Evolutionary conservation across 2,797 vertebrate species (phyloP).

Genomic region (Anabacerthia variegaticeps): DNA sequence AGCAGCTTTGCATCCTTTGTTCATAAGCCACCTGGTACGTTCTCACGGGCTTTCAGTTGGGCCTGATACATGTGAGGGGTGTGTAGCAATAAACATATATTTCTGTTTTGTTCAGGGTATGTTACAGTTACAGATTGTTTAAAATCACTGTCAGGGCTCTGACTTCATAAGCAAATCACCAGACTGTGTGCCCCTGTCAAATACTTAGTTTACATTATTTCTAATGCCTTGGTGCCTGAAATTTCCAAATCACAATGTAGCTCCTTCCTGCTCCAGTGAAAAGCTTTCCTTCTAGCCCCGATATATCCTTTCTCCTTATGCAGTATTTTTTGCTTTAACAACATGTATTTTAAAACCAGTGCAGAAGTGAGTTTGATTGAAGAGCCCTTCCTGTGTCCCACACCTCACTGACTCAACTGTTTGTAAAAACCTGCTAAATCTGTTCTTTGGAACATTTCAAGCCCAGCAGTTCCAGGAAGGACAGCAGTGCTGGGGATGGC

Average conservation of each 20-base stretch:
- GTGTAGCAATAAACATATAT: not conserved
- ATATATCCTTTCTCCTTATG: rapidly evolving
- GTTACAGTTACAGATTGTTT: not conserved
- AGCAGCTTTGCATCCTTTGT: not conserved
- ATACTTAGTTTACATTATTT: not conserved
- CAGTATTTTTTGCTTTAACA: not conserved
- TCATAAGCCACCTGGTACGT: not conserved
- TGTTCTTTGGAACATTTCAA: not conserved
- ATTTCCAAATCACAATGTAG: not conserved
- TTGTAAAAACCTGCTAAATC: not conserved
- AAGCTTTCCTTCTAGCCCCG: not conserved
- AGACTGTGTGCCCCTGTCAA: rapidly evolving
- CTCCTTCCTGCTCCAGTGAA: not conserved
- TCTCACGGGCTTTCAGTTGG: not conserved
- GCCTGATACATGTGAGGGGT: rapidly evolving
- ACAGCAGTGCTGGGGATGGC: not conserved
- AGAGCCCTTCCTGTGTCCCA: not conserved
- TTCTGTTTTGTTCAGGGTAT: not conserved
- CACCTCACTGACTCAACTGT: not conserved
- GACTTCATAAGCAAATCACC: not conserved
- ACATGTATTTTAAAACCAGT: not conserved
- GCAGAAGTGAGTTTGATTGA: not conserved
- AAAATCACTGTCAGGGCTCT: not conserved
- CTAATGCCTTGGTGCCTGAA: not conserved
- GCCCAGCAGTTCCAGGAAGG: not conserved